Evolutionary conservation across 1,140 invertebrate genomes (phyloP).

Genomic region (Pseudoatta argentina): DNA sequence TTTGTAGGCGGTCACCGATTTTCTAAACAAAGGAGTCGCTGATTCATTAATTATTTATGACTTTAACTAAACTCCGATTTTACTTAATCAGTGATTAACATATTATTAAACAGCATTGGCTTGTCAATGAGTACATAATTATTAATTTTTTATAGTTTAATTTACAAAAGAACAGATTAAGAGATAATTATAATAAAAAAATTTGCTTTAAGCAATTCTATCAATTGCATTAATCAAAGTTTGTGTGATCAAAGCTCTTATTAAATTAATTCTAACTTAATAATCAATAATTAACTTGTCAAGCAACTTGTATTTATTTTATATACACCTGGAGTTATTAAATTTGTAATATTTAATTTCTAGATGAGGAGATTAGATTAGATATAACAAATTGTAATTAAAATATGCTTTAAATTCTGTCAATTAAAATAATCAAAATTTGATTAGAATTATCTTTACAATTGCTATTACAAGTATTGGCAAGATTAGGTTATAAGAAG

Average conservation of each 20-base stretch:
- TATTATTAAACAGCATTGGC: not conserved
- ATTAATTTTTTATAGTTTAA: not conserved
- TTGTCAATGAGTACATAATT: not conserved
- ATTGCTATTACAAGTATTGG: not conserved
- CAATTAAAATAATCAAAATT: not conserved
- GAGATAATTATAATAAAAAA: not conserved
- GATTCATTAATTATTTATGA: not conserved
- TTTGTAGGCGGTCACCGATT: not conserved
- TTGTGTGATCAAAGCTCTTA: too few relatives aligned
- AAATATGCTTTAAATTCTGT: not conserved
- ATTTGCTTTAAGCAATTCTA: not conserved
- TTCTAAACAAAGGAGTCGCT: not conserved
- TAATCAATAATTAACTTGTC: not conserved
- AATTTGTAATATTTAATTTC: not conserved
- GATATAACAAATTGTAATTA: not conserved
- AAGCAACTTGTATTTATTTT: not conserved
- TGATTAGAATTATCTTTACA: not conserved
- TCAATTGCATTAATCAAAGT: too few relatives aligned
- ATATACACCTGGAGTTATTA: not conserved
- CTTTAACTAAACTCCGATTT: not conserved
- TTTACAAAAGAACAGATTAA: not conserved
- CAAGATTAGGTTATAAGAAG: not conserved
- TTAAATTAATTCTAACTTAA: not conserved
- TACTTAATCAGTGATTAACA: not conserved
- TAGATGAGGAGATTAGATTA: not conserved